phyloP scores from a whole-genome alignment of 2,888 invertebrate species.

The Lithophane leautieri region DNA sequence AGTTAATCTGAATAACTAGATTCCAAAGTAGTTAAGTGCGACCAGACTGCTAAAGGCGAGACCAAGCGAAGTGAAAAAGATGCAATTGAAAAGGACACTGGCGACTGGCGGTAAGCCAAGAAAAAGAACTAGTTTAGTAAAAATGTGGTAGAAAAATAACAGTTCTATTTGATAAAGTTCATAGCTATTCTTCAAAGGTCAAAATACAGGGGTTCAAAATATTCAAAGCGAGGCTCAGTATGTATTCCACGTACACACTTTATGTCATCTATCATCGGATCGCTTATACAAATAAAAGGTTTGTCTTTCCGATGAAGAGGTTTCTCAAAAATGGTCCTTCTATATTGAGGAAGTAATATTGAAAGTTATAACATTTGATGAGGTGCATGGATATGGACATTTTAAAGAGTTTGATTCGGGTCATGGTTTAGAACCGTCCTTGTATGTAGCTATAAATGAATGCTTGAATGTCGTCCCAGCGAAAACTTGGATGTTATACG shows the following conservation, averaged over 20 bases:
- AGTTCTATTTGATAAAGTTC: slow-evolving; percentile 13
- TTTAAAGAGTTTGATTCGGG: slow-evolving; percentile 24
- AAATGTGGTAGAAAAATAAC: slow-evolving; percentile 19
- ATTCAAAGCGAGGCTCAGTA: slow-evolving; percentile 38
- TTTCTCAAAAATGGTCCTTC: slow-evolving; percentile 62
- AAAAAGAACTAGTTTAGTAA: slow-evolving; percentile 24
- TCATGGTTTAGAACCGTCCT: not conserved
- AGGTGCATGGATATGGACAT: slow-evolving; percentile 40
- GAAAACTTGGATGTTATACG: not conserved
- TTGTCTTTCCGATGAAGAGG: slow-evolving; percentile 63
- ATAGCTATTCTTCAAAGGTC: slow-evolving; percentile 33
- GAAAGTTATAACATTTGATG: slow-evolving; percentile 46
- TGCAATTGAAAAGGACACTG: slow-evolving; percentile 52
- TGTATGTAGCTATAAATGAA: not conserved
- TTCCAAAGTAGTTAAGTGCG: slow-evolving; percentile 33
- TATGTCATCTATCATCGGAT: slow-evolving; percentile 55
- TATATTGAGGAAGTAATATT: slow-evolving; percentile 68
- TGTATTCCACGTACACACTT: slow-evolving; percentile 56
- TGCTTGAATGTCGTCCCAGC: too few relatives aligned
- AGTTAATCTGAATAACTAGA: slow-evolving; percentile 49
- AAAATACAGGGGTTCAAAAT: slow-evolving; percentile 31
- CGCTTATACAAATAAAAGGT: slow-evolving; percentile 57
- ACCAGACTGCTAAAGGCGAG: slow-evolving; percentile 43
- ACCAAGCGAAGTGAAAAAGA: slow-evolving; percentile 45
- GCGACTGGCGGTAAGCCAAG: slow-evolving; percentile 42